Conservation (phyloP, 23 tunicate genomes). For the Halocynthia roretzi region DNA sequence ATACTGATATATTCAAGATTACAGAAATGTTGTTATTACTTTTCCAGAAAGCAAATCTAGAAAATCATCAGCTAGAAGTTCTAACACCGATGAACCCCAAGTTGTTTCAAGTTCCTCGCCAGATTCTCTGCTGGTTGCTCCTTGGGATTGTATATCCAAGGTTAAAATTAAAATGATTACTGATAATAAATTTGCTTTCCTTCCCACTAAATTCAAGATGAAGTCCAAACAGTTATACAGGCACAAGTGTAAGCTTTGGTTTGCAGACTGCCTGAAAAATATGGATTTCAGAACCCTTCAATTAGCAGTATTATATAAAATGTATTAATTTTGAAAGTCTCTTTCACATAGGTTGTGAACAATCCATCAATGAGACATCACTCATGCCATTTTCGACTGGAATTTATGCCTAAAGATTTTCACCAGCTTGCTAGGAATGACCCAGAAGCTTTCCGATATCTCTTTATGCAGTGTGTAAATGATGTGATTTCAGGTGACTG, state of each 20-base stretch:
- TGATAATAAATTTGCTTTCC: not conserved
- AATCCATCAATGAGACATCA: constrained; percentile 63
- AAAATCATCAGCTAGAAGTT: constrained; percentile 6
- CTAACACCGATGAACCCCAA: not conserved
- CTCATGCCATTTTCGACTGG: constrained; percentile 56
- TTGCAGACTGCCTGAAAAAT: not conserved
- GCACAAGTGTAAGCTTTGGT: not conserved
- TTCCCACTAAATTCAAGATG: too few species aligned
- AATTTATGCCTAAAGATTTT: constrained; percentile 74
- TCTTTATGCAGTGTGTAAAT: constrained; percentile 64
- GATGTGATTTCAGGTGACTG: constrained; percentile 60
- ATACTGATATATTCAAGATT: too few species aligned
- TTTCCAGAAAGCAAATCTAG: not conserved
- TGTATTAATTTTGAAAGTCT: not conserved
- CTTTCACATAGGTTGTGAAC: constrained; percentile 28
- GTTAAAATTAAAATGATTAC: constrained; percentile 13
- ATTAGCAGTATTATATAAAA: not conserved
- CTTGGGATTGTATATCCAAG: constrained; percentile 81
- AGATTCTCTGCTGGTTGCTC: constrained; percentile 49
- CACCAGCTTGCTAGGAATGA: constrained; percentile 68
- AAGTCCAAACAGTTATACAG: too few species aligned
- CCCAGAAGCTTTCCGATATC: constrained; percentile 64
- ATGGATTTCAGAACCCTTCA: too few species aligned
- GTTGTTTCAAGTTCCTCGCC: constrained; percentile 8
- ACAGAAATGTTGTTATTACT: too few species aligned